Base-by-base conservation (phyloP, 1,140 invertebrate species). In the Araneus ventricosus region DNA sequence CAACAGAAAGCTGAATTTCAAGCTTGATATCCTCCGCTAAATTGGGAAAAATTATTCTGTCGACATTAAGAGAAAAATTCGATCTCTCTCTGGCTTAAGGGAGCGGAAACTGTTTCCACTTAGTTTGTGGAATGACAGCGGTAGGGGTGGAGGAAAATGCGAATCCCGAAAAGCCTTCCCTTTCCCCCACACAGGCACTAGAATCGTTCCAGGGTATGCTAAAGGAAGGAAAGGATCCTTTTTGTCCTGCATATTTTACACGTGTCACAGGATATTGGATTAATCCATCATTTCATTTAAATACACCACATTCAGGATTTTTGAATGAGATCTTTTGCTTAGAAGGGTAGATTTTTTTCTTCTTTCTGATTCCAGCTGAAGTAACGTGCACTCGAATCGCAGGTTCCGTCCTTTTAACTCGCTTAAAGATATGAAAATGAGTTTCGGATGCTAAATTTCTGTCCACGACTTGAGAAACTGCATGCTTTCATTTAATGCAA, bases 1-100 rank as follows among this genome's bases (percentile, higher is more conserved):
- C 67, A 75, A 75, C 67, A 27, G 67, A 75, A 75, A 75, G 30
- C 67, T 75, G 67, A 75, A 30, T 75, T 75, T 75, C 67, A 75
- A 75, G 67, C 67, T 75, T 75, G 27, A 34, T 34, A 34, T 75
- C 67, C 27, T 30, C 27, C 67, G 30, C 67, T 75, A 30, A 75
- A 75, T 75, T 75, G 67, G 27, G 67, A 75, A 75, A 75, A 75
- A 75, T 75, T 75, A 75, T 75, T 75, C 67, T 34, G 14, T 27
- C 27, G 30, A 30, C 67, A 75, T 34, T 75, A 75, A 75, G 67
- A 75, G 67, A 75, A 75, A 75, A 75, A 75, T 75, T 75, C 30
- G 10, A 37, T 75, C 27, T 75, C 27, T 17, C 30, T 75, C 30
- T 30, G 27, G 27, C 17, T 30, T 34, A 75, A 75, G 67, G 27